Percentiles rank a stretch among this genome's conserved stretches.
Conservation (phyloP, 1,140 invertebrate species). For the Mercenaria mercenaria region DNA sequence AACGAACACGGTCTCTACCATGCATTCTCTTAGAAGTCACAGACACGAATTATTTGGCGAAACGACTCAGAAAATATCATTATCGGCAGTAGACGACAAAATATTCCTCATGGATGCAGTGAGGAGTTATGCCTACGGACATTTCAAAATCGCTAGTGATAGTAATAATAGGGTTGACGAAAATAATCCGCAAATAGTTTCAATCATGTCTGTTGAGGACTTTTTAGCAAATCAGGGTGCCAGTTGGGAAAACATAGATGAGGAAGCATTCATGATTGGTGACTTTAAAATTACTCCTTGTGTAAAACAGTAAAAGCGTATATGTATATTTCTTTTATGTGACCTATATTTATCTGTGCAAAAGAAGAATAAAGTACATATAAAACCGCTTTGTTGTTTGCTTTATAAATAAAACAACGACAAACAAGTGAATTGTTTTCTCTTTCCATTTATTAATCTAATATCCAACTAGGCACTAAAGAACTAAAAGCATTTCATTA, state of each 20-base stretch:
- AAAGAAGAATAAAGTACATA: neutral
- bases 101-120: neutral
- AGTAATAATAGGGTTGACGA: neutral
- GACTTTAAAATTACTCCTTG: conserved; percentile 38
- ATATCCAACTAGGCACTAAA: neutral
- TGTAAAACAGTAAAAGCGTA: neutral
- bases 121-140: conserved; percentile 36
- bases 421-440: neutral
- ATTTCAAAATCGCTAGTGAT: conserved; percentile 13
- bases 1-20: conserved; percentile 20
- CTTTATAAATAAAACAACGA: conserved; percentile 80
- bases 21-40: conserved; percentile 33
- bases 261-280: conserved; percentile 9
- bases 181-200: neutral
- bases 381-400: neutral
- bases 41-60: conserved; percentile 32
- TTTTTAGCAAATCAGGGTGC: neutral
- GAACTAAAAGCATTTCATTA: neutral
- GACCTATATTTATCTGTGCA: neutral
- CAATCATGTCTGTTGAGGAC: neutral
- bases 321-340: neutral
- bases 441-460: neutral
- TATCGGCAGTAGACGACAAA: conserved; percentile 40
- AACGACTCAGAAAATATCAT: conserved; percentile 4
- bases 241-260: neutral